Evolutionary conservation across 30 jellyfish, hydroid and myxozoan species (phyloP), one percentile per base, ranked within the genome.

Genomic region (Hydractinia symbiolongicarpus): DNA sequence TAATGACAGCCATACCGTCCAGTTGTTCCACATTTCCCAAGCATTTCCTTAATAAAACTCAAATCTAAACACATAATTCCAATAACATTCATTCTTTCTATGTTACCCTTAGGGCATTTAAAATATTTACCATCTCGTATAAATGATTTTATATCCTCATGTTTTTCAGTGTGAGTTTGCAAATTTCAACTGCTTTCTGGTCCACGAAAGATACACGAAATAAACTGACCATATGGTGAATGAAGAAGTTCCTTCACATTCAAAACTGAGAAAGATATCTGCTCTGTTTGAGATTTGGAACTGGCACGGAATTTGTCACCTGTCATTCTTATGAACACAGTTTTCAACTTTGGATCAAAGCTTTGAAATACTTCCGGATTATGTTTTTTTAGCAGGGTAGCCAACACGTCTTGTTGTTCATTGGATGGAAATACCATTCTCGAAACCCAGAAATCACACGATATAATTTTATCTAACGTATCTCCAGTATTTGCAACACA

Each of bases 191-290:
- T 16, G 21, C 78, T 68, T 68, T 68, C 78, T 68, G 17, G 1
- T 11, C 78, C 78, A 11, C 78, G n/a, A n/a, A n/a, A 68, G 50
- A 68, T 11, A 15, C 51, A 11, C 53, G 78, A 68, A 68, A 68
- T 68, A 20, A 30, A 15, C 53, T 68, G 78, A 11, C 78, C 78
- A 30, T 30, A 30, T 30, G 44, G 44, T 30, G 44, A 30, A 30
- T 68, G 50, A 11, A 20, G 53, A 68, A 15, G 13, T n/a, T 10
- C 21, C 21, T 10, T 10, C 13, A 68, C 13, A 30, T 68, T 68
- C 50, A 68, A 20, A 20, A 68, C 21, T 15, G 40, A 15, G 21
- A 68, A 68, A 68, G 78, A 68, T 68, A 50, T 68, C 21, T 0
- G 40, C 53, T 68, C 78, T 30, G 44, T 30, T 30, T 30, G 44